Evolutionary conservation across 2,113 vertebrate species (phyloP).

Genomic region (Oenanthe melanoleuca): DNA sequence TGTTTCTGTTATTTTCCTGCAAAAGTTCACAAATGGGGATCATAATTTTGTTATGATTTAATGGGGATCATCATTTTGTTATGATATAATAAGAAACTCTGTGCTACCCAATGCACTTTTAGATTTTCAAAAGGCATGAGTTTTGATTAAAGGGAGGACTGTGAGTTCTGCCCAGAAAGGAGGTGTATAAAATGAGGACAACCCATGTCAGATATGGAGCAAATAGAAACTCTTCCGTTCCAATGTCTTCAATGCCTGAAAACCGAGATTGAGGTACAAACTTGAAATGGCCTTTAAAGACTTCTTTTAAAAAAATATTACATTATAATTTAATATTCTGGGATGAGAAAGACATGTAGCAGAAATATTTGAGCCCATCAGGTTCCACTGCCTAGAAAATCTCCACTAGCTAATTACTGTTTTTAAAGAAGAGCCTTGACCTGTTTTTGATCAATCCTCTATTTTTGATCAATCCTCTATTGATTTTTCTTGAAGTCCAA

Average conservation of each 20-base stretch:
- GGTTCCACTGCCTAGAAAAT: not conserved
- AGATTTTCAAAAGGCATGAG: not conserved
- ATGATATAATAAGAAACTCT: not conserved
- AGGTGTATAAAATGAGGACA: not conserved
- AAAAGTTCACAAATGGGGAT: not conserved
- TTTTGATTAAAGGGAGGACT: not conserved
- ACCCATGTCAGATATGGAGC: not conserved
- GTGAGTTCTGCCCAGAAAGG: not conserved
- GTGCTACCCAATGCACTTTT: not conserved
- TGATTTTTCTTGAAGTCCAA: not conserved
- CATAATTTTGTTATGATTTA: not conserved
- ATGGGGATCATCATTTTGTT: not conserved
- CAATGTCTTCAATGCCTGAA: not conserved
- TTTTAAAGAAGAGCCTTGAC: not conserved
- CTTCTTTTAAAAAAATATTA: not conserved
- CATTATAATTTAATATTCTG: not conserved
- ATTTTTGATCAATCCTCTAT: not conserved
- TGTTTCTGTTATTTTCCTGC: not conserved
- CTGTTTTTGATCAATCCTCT: not conserved
- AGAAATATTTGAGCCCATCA: not conserved
- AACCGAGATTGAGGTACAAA: not conserved
- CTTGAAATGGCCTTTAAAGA: not conserved
- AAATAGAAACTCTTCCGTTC: not conserved
- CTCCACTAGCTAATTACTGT: not conserved
- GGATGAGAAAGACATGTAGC: not conserved